Conservation (phyloP, 2,113 vertebrate genomes). For the Megatriorchis doriae region DNA sequence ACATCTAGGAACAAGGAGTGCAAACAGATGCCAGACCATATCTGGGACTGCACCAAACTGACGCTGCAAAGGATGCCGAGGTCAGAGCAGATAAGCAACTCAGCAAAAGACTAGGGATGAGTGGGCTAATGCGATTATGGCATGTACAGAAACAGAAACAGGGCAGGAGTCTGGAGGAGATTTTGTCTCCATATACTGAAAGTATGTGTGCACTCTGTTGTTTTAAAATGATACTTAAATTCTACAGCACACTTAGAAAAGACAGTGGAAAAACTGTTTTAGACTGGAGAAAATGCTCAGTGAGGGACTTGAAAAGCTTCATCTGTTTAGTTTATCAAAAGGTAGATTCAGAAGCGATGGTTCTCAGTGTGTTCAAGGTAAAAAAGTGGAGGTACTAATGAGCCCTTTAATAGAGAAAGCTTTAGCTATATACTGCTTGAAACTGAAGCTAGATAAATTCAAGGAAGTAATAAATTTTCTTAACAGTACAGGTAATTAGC, state of each 20-base stretch:
- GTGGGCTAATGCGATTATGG: background rate
- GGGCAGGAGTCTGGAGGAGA: background rate
- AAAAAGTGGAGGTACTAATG: background rate
- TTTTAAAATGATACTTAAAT: background rate
- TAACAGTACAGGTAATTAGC: conserved; percentile 2
- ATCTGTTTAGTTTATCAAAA: background rate
- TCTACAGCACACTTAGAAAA: background rate
- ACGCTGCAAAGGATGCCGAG: background rate
- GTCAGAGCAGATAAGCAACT: conserved; percentile 5
- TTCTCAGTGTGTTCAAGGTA: background rate
- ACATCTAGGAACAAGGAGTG: background rate
- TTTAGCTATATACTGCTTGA: background rate
- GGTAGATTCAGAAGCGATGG: background rate
- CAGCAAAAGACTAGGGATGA: background rate
- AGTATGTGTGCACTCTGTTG: background rate
- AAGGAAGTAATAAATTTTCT: background rate
- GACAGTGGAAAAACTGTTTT: background rate
- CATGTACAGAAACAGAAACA: background rate
- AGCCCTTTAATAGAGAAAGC: background rate
- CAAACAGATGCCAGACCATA: background rate
- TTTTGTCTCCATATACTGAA: background rate
- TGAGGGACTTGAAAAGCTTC: background rate
- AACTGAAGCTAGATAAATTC: background rate
- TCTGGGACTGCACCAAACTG: background rate
- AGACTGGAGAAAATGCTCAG: background rate